These are phyloP conservation scores for Cryptotermes secundus DNA, from an alignment of 1,140 invertebrate genomes.

Conservation along the genomic window DNA sequence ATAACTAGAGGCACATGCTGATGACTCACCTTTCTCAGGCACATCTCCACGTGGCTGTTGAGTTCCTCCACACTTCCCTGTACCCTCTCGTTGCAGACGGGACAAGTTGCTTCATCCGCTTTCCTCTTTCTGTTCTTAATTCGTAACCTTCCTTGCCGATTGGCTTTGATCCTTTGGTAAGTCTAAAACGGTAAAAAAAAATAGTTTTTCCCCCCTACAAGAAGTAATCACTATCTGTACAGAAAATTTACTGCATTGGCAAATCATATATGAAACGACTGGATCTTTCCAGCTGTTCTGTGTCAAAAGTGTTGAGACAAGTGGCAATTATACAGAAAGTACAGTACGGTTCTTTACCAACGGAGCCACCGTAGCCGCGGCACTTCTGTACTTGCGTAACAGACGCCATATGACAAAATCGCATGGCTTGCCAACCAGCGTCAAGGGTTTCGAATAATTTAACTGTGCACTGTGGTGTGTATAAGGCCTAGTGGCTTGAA, in stretches of 20 bases:
- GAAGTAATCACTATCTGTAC: neutral
- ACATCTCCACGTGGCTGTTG: conserved; percentile 75
- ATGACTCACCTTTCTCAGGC: conserved; percentile 59
- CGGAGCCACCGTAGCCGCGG: too few relatives aligned
- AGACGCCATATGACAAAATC: too few relatives aligned
- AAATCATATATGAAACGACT: neutral
- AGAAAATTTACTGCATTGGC: neutral
- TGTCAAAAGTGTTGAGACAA: too few relatives aligned
- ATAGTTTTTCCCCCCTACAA: too few relatives aligned
- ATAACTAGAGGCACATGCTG: neutral
- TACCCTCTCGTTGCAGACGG: conserved; percentile 70
- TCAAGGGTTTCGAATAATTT: too few relatives aligned
- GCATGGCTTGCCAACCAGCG: too few relatives aligned
- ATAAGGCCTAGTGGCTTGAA: too few relatives aligned
- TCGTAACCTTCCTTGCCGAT: conserved; percentile 70
- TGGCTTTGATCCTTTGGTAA: conserved; percentile 78
- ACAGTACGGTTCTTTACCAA: too few relatives aligned
- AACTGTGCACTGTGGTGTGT: too few relatives aligned
- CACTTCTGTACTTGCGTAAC: too few relatives aligned
- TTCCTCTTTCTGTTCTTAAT: conserved; percentile 67
- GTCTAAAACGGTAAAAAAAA: conserved; percentile 54
- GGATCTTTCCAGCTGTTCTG: too few relatives aligned
- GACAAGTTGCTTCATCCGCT: conserved; percentile 68
- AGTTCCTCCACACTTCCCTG: conserved; percentile 66
- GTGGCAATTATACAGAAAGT: too few relatives aligned